phyloP scores from a whole-genome alignment of 2,888 invertebrate genomes.

The Prosapia bicincta region DNA sequence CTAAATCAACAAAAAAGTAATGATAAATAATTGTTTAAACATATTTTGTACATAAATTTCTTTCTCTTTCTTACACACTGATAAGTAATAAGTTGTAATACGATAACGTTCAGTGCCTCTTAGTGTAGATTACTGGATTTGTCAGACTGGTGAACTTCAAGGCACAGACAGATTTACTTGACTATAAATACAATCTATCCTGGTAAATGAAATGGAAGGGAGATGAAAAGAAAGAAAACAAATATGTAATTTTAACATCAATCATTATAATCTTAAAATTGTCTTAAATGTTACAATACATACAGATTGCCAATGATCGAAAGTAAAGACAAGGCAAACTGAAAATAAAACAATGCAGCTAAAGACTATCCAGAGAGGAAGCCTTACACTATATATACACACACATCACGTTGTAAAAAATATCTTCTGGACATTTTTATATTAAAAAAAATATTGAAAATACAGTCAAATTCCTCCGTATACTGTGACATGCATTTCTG shows the following conservation, averaged over 20 bases:
- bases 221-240: neutral
- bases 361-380: constrained; percentile 6
- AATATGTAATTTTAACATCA: constrained; percentile 34
- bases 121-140: too few species aligned
- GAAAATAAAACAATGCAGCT: constrained; percentile 19
- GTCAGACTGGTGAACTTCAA: too few species aligned
- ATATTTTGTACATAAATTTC: too few species aligned
- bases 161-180: too few species aligned
- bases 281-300: constrained; percentile 39
- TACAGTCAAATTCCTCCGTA: constrained; percentile 30
- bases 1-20: too few species aligned
- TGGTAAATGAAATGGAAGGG: too few species aligned
- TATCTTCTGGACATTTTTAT: constrained; percentile 29
- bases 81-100: too few species aligned
- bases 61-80: too few species aligned
- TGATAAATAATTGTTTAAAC: too few species aligned
- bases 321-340: constrained; percentile 25
- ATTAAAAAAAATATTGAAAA: constrained; percentile 29
- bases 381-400: constrained; percentile 25
- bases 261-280: constrained; percentile 38
- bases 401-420: constrained; percentile 28
- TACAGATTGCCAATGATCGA: constrained; percentile 36
- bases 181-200: too few species aligned
- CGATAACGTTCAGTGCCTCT: too few species aligned
- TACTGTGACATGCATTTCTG: constrained; percentile 26